These are phyloP conservation scores for Megatriorchis doriae DNA, from an alignment of 2,113 vertebrate species.

Conservation along the genomic window DNA sequence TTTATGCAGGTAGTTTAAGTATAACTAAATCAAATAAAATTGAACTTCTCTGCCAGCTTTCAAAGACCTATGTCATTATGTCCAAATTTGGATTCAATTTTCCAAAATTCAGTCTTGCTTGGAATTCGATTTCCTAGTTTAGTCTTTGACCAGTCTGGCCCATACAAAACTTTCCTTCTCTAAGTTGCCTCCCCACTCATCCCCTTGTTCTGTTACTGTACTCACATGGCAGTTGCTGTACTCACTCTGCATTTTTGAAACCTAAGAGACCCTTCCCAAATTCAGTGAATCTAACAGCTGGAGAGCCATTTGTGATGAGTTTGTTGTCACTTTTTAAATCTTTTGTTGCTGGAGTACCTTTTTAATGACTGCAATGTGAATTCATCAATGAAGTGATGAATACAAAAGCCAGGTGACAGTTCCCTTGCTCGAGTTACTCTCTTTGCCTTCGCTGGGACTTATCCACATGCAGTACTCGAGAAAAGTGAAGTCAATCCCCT, in stretches of 20 bases:
- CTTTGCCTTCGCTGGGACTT: not conserved
- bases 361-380: not conserved
- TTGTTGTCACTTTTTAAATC: not conserved
- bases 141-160: not conserved
- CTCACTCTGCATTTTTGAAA: not conserved
- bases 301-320: not conserved
- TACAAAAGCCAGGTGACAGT: too few relatives aligned
- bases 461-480: not conserved
- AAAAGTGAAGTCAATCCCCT: too few relatives aligned
- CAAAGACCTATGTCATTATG: not conserved
- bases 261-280: not conserved
- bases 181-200: not conserved
- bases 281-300: not conserved
- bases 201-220: not conserved
- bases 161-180: not conserved
- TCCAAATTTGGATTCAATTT: not conserved
- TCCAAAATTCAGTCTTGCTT: not conserved
- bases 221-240: not conserved
- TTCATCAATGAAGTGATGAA: accelerated
- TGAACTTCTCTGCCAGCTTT: not conserved
- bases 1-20: not conserved
- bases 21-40: not conserved
- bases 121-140: not conserved
- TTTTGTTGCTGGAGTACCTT: not conserved
- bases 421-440: not conserved